Evolutionary conservation across 1,140 invertebrate genomes (phyloP), one percentile per base, ranked within the genome.

Genomic region (Helicoverpa armigera): DNA sequence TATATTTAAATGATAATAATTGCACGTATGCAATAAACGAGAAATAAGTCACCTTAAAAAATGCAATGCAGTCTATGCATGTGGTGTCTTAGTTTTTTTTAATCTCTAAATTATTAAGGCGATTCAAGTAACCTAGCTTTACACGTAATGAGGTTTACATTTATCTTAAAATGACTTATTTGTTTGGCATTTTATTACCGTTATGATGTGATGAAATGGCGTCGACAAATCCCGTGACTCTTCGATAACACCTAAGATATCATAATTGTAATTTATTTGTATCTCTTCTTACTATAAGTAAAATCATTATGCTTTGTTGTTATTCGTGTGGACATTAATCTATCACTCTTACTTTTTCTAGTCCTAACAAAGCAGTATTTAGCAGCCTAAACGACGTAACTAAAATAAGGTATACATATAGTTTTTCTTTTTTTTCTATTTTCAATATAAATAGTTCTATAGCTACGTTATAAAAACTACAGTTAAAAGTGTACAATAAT

Each of bases 21-120:
- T 84, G 85, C 81, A 85, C 76, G 86, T 76, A 83, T 82, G 83
- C 84, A 85, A 87, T 83, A 77, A 65, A 88, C 87, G 77, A 88
- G 70, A 86, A 88, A 83, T 83, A 81, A 87, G 87, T 88, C 86
- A 89, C 88, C 86, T 82, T 87, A 79, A 91, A 31, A 93, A 94
- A 94, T 94, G 93, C 91, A 89, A 90, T 85, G 86, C 93, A 94
- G 93, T 93, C 91, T 93, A 91, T 91, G 89, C 88, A 90, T 80
- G 69, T 89, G 90, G 87, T 94, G 90, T 91, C 86, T 89, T 90
- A 87, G 61, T 86, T 85, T 82, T 85, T 79, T 87, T 86, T 86
- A 84, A 81, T 82, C 82, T 90, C 90, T 93, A 89, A 79, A 82
- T 18, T 86, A 87, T 90, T 94, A 94, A 93, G 90, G 92, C 92